phyloP scores from a whole-genome alignment of 2,888 invertebrate genomes.

The Morpho achilles region DNA sequence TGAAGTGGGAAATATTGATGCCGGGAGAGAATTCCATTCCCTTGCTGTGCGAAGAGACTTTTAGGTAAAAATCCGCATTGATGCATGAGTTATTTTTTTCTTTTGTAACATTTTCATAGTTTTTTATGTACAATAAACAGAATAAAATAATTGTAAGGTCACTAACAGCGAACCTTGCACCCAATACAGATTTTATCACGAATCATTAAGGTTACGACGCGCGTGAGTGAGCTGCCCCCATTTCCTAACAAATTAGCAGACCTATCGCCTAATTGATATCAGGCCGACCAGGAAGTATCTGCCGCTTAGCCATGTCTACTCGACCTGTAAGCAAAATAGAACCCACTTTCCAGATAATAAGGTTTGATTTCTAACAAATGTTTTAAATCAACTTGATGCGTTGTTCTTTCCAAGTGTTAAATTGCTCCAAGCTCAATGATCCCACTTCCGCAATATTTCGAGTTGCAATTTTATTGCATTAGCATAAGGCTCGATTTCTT shows the following conservation, averaged over 20 bases:
- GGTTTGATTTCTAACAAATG: slow-evolving; percentile 28
- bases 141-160: background rate
- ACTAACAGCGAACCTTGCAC: slow-evolving; percentile 17
- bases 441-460: slow-evolving; percentile 49
- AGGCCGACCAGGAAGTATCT: slow-evolving; percentile 67
- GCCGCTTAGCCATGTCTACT: slow-evolving; percentile 46
- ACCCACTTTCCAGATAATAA: slow-evolving; percentile 28
- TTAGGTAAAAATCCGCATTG: no score
- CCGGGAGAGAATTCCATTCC: no score
- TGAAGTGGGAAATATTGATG: no score
- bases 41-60: no score
- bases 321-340: slow-evolving; percentile 27
- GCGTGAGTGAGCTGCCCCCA: slow-evolving; percentile 58
- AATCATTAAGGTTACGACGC: slow-evolving; percentile 36
- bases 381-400: slow-evolving; percentile 36
- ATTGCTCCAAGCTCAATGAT: slow-evolving; percentile 73
- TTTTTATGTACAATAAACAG: no score
- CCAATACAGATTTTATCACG: slow-evolving; percentile 26
- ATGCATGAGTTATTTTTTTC: no score
- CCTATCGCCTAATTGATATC: slow-evolving; percentile 69
- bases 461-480: slow-evolving; percentile 37
- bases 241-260: slow-evolving; percentile 69
- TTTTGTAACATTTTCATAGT: no score
- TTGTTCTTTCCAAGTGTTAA: slow-evolving; percentile 45
- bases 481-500: slow-evolving; percentile 38